These are phyloP conservation scores for Eustalomyia histrio DNA, from an alignment of 2,888 invertebrate genomes.

Conservation along the genomic window DNA sequence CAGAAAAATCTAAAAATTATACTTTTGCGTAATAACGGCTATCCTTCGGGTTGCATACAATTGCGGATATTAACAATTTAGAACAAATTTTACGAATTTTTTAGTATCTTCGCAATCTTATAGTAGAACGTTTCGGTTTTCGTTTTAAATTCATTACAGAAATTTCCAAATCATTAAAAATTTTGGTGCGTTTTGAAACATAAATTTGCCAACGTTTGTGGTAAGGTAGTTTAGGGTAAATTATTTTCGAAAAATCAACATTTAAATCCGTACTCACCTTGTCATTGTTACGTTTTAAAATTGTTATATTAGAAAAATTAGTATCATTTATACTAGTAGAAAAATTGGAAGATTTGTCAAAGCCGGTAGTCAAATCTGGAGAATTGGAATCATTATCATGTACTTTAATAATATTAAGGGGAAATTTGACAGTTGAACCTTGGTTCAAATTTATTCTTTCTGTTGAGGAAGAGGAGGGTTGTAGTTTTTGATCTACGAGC, in stretches of 20 bases:
- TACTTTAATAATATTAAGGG: background rate
- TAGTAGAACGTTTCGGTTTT: background rate
- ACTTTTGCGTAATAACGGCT: constrained; percentile 11
- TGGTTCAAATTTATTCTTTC: no score
- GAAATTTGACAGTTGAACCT: background rate
- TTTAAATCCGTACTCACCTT: no score
- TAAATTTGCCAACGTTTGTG: background rate
- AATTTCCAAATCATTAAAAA: no score
- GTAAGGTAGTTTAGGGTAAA: background rate
- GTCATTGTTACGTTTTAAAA: background rate
- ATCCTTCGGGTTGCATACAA: background rate
- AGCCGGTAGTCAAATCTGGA: background rate
- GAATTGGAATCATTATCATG: background rate
- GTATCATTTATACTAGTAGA: no score
- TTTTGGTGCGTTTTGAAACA: no score
- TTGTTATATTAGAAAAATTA: background rate
- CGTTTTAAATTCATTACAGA: background rate
- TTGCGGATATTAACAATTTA: constrained; percentile 11
- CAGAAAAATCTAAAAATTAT: constrained; percentile 1
- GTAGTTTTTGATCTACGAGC: constrained; percentile 22
- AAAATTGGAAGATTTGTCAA: no score
- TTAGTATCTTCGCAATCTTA: constrained; percentile 1
- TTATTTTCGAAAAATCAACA: background rate
- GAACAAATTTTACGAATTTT: constrained; percentile 3
- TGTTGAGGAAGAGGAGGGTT: background rate